Base-by-base conservation (phyloP, 2,113 vertebrate genomes). In the Notarius lentiginosus region DNA sequence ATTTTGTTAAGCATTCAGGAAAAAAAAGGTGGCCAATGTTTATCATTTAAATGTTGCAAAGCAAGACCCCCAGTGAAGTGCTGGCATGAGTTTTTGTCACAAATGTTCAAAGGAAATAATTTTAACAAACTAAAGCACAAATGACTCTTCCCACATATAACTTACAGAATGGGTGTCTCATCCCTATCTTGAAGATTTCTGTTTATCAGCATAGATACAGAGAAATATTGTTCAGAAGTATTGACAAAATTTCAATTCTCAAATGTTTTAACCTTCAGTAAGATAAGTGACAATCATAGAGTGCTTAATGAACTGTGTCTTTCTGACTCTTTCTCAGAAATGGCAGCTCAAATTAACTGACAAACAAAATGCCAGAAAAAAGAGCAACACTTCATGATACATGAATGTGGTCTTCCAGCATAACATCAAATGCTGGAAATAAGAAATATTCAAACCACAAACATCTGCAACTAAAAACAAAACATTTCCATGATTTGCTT, bases 311-410 rank as follows among this genome's bases (percentile, higher is more conserved):
- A 91, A 89, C 91, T 53, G 49, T 85, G 91, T 90, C 92, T 87
- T 91, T 92, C 90, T 90, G 86, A 88, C 88, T 91, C 3, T 63
- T 63, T 63, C 2, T n/a, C 92, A 91, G 66, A 84, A 55, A 91
- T 91, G 91, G 89, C 89, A 93, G 92, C 84, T 93, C 84, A 93
- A 93, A 94, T 93, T 94, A 94, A 89, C 83, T 68, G 83, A 91
- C 84, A 70, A 91, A 90, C 82, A 86, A 86, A 73, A 82, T 72
- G 88, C 81, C 87, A 87, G 89, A 84, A 85, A 65, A 89, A 83
- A 88, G 90, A 91, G 84, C 82, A 85, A 85, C 76, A 82, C 89
- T 91, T 89, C 88, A 84, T 87, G 72, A 87, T 56, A 56, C 5
- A 51, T 91, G 92, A 93, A 91, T 92, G 65, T 65, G 66, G 90